Percentiles rank a stretch among this genome's conserved stretches.
Evolutionary conservation across 2,888 invertebrate genomes (phyloP).

Genomic region (Euzophera pinguis): DNA sequence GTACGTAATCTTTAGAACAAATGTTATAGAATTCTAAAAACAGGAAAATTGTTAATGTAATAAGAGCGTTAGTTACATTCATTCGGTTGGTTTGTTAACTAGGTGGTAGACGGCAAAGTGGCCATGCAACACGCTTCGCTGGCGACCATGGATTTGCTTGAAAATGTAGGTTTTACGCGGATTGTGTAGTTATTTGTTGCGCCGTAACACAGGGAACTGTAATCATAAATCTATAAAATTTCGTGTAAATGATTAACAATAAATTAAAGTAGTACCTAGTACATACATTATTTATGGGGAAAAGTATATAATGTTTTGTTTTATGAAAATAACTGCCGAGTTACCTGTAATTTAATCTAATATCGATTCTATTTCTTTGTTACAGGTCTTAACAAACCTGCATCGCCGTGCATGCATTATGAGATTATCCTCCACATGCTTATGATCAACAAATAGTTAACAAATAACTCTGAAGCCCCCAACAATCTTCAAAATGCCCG

Average conservation of each 20-base stretch:
- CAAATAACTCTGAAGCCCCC: constrained; percentile 44
- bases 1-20: no score
- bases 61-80: constrained; percentile 11
- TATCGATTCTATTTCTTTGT: constrained; percentile 43
- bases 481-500: constrained; percentile 55
- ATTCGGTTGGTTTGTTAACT: constrained; percentile 19
- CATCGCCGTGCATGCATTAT: constrained; percentile 62
- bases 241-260: no score
- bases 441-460: constrained; percentile 61
- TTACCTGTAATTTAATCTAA: no score
- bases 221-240: no score
- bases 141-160: constrained; percentile 9
- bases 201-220: no score
- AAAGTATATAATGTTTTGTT: no score
- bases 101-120: constrained; percentile 18
- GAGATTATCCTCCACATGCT: constrained; percentile 65
- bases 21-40: no score
- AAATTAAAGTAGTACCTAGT: no score
- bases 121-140: constrained; percentile 17
- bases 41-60: constrained; percentile 2
- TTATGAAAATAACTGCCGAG: no score
- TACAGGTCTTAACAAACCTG: constrained; percentile 60
- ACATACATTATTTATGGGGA: no score
- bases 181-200: background rate
- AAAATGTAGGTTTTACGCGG: background rate